Evolutionary conservation across 2,113 vertebrate species (phyloP).

Genomic region (Orcinus orca): DNA sequence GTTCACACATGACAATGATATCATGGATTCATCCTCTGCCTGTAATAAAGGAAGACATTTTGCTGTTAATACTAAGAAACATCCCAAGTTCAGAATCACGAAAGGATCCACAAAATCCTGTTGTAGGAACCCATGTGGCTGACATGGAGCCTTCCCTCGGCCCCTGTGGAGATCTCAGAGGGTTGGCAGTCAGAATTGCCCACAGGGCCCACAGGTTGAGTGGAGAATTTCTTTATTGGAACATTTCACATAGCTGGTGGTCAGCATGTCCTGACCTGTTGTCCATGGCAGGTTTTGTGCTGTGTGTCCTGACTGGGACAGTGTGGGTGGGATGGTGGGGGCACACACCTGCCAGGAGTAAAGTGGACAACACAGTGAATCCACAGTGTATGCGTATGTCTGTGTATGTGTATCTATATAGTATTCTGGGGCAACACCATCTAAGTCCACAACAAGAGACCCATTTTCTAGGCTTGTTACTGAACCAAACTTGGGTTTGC

Average conservation of each 20-base stretch:
- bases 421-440: neutral
- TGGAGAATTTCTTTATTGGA: neutral
- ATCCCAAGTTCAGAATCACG: neutral
- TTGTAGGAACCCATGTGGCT: neutral
- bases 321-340: neutral
- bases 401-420: neutral
- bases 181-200: neutral
- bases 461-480: neutral
- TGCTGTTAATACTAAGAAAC: neutral
- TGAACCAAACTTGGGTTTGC: neutral
- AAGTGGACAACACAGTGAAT: neutral
- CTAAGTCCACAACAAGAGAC: neutral
- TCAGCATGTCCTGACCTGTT: neutral
- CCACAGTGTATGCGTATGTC: neutral
- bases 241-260: neutral
- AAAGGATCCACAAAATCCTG: neutral
- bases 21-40: neutral
- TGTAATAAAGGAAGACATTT: neutral
- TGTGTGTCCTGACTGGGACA: neutral
- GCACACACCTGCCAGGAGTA: neutral
- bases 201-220: rapidly evolving
- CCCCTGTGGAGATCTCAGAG: neutral
- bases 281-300: neutral
- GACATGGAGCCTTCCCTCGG: neutral
- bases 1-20: neutral